Evolutionary conservation across 2,888 invertebrate species (phyloP).

Genomic region (Hyles lineata): DNA sequence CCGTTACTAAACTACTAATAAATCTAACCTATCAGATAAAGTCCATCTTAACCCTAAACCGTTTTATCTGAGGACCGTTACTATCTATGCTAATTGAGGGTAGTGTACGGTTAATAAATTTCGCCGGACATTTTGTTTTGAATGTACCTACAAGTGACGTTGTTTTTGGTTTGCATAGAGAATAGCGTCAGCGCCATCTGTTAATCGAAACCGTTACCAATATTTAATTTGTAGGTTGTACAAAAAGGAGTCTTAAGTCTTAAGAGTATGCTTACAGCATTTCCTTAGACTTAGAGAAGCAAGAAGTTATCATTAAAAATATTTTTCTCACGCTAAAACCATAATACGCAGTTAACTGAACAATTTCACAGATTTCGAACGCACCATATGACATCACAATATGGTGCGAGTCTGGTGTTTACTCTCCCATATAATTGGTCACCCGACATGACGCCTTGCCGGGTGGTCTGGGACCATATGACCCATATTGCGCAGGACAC

Average conservation of each 20-base stretch:
- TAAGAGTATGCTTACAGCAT: too few species aligned
- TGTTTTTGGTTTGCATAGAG: background rate
- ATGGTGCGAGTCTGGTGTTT: slow-evolving; percentile 41
- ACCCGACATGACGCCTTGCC: slow-evolving; percentile 25
- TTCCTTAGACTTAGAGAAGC: too few species aligned
- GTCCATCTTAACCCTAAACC: slow-evolving; percentile 43
- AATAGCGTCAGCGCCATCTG: background rate
- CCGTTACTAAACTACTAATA: slow-evolving; percentile 40
- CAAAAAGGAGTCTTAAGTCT: too few species aligned
- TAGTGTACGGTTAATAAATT: slow-evolving; percentile 47
- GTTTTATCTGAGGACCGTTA: slow-evolving; percentile 36
- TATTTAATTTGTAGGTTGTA: background rate
- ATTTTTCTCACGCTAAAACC: slow-evolving; percentile 12
- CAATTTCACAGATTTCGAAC: slow-evolving; percentile 3
- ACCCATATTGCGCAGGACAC: slow-evolving; percentile 39
- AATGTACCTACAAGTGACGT: background rate
- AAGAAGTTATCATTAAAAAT: background rate
- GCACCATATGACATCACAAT: slow-evolving; percentile 33
- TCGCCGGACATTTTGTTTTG: slow-evolving; percentile 21
- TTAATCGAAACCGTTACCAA: background rate
- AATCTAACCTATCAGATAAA: slow-evolving; percentile 41
- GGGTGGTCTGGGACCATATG: slow-evolving; percentile 49
- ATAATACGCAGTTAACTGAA: background rate
- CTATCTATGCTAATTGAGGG: slow-evolving; percentile 64
- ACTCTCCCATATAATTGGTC: slow-evolving; percentile 48